Evolutionary conservation across 2,888 invertebrate genomes (phyloP).

Genomic region (Coleophora flavipennella): DNA sequence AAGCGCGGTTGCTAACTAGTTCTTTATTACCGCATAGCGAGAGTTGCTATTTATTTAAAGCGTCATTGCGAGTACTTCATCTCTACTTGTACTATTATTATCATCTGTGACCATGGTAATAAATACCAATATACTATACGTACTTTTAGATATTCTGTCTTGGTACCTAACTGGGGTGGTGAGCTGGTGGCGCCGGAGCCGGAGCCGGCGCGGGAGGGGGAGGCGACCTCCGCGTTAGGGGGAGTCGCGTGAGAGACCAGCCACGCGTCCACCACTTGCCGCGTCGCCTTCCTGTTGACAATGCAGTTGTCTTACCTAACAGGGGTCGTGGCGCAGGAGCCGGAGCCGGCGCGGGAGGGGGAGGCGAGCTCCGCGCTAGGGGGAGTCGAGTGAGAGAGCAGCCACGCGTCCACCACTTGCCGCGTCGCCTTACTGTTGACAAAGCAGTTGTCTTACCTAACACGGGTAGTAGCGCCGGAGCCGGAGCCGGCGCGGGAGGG

Average conservation of each 20-base stretch:
- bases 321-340: slow-evolving; percentile 93
- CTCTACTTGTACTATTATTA: no score
- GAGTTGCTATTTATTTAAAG: no score
- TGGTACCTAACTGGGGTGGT: slow-evolving; percentile 94
- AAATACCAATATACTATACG: no score
- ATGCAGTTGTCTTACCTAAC: slow-evolving; percentile 74
- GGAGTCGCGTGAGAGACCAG: slow-evolving; percentile 89
- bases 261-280: slow-evolving; percentile 95
- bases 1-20: no score
- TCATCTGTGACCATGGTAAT: no score
- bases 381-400: slow-evolving; percentile 89
- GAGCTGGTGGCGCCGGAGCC: slow-evolving; percentile 90
- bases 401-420: slow-evolving; percentile 94
- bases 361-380: slow-evolving; percentile 73
- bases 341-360: slow-evolving; percentile 82
- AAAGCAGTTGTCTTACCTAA: slow-evolving; percentile 68
- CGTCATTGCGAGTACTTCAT: no score
- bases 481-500: slow-evolving; percentile 84
- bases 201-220: slow-evolving; percentile 81
- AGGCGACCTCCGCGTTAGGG: slow-evolving; percentile 73
- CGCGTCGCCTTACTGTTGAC: slow-evolving; percentile 88
- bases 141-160: no score
- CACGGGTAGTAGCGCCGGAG: slow-evolving; percentile 94
- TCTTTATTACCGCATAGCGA: no score
- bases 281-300: slow-evolving; percentile 86